Percentiles rank a stretch among this genome's conserved stretches.
These are phyloP conservation scores for Garrulus glandarius DNA, from an alignment of 2,797 vertebrate species.

Conservation along the genomic window DNA sequence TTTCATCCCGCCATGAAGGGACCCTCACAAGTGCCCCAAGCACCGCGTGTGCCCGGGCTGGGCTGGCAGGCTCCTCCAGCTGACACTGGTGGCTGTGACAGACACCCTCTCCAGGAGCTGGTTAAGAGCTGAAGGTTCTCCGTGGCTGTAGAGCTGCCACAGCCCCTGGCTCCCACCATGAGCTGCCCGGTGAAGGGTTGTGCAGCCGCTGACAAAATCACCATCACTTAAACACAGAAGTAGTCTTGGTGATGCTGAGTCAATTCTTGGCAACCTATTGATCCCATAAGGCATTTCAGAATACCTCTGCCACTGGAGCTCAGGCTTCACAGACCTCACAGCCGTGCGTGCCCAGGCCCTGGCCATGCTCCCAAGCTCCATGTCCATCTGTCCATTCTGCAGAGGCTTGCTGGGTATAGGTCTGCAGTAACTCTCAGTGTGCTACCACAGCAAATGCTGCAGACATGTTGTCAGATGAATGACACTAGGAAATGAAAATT, in stretches of 20 bases:
- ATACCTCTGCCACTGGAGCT: neutral
- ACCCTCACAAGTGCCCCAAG: fast-evolving
- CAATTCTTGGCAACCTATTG: neutral
- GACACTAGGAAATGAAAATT: neutral
- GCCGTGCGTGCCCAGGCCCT: neutral
- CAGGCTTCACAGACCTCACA: fast-evolving
- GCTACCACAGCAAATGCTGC: neutral
- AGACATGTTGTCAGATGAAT: neutral
- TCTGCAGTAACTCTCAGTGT: fast-evolving
- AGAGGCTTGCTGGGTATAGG: fast-evolving
- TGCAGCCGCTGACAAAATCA: neutral
- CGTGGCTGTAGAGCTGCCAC: fast-evolving
- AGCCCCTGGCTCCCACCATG: neutral
- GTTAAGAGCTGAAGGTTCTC: neutral
- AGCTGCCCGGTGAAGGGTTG: fast-evolving
- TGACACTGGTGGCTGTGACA: neutral
- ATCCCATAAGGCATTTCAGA: neutral
- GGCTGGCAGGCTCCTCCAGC: neutral
- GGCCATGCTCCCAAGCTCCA: fast-evolving
- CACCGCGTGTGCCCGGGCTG: fast-evolving
- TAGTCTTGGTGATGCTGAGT: fast-evolving
- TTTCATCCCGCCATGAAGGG: fast-evolving
- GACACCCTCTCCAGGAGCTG: neutral
- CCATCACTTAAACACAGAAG: neutral
- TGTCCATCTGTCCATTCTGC: fast-evolving